Conservation (phyloP, 2,113 vertebrate species). For the Phocoena phocoena region DNA sequence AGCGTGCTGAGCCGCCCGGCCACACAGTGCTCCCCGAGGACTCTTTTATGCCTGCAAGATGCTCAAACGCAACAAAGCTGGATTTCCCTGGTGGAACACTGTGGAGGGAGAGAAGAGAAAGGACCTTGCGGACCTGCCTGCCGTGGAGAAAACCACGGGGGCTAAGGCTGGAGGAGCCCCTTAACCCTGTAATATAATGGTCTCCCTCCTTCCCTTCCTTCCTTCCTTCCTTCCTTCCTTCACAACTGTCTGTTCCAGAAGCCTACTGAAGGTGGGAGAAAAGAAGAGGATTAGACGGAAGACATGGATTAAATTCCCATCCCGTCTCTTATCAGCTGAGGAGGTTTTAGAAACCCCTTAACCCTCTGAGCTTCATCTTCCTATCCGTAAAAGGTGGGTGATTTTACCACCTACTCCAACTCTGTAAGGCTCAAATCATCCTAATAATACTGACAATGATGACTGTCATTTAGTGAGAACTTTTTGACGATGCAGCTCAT, state of each 20-base stretch:
- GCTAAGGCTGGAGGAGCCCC: not conserved
- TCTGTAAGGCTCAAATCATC: not conserved
- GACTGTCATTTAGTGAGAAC: not conserved
- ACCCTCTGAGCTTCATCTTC: not conserved
- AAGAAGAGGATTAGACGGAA: not conserved
- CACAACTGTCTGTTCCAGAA: not conserved
- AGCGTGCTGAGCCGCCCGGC: not conserved
- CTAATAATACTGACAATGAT: not conserved
- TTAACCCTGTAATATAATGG: not conserved
- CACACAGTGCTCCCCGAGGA: not conserved
- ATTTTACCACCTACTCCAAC: not conserved
- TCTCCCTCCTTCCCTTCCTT: not conserved
- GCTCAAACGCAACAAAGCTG: not conserved
- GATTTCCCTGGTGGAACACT: not conserved
- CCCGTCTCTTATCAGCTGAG: not conserved
- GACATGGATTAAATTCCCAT: not conserved
- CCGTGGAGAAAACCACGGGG: not conserved
- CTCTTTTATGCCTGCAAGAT: not conserved
- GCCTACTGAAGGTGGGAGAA: not conserved
- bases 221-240: not conserved
- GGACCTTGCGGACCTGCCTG: not conserved
- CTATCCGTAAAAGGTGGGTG: not conserved
- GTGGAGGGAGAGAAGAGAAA: not conserved
- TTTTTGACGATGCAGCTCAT: not conserved
- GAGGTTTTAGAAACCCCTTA: not conserved